These are phyloP conservation scores for Erebia palarica DNA, from an alignment of 2,888 invertebrate genomes.

Conservation along the genomic window DNA sequence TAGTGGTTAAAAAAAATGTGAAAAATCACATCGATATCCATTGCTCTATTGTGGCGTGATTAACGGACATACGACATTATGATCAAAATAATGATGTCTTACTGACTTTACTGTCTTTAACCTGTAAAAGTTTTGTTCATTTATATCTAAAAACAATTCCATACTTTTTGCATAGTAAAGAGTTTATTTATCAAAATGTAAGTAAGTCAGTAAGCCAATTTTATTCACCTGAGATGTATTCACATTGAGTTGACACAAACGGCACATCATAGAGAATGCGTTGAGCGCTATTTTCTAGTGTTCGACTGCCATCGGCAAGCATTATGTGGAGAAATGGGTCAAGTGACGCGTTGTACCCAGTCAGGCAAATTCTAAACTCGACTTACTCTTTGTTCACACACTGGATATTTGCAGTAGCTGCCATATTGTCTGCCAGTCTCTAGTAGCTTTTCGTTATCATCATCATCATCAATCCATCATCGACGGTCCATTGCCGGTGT, in stretches of 20 bases:
- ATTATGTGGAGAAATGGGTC: slow-evolving; percentile 42
- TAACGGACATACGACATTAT: no score
- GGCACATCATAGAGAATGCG: slow-evolving; percentile 25
- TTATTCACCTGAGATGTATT: slow-evolving; percentile 4
- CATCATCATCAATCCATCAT: no score
- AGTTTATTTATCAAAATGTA: no score
- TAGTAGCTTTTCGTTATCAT: neutral
- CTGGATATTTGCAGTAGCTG: slow-evolving; percentile 20
- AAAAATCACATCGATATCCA: no score
- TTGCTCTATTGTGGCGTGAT: no score
- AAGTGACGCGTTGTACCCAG: slow-evolving; percentile 38
- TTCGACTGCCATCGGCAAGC: slow-evolving; percentile 34
- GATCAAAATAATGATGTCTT: no score
- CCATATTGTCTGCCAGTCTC: slow-evolving; percentile 2
- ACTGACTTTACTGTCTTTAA: no score
- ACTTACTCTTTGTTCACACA: slow-evolving; percentile 33
- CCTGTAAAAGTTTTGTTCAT: no score
- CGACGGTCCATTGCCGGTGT: no score
- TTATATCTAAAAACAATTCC: no score
- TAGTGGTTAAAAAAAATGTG: no score
- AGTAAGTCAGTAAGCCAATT: neutral
- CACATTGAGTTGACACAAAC: slow-evolving; percentile 10
- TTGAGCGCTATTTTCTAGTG: slow-evolving; percentile 37
- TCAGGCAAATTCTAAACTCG: slow-evolving; percentile 42
- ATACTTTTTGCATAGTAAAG: no score